Base-by-base conservation (phyloP, 2,797 vertebrate genomes). In the Anguilla anguilla region DNA sequence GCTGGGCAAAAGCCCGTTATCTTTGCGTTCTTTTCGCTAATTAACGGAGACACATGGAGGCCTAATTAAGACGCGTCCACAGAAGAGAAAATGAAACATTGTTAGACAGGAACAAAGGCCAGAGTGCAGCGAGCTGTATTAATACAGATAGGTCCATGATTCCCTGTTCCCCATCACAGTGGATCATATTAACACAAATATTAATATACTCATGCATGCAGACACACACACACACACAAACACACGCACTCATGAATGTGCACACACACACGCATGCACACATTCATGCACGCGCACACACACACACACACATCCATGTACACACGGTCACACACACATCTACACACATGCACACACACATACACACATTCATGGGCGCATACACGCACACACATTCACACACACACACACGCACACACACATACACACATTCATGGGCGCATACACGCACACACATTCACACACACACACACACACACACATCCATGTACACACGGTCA, bases 31-130 rank as follows among this genome's bases (percentile, higher is more conserved):
- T 4, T 83, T 46, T 46, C 43, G 82, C 49, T 83, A 55, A 55
- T 83, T 81, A 81, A 49, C 17, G n/a, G 31, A 49, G 77, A 77
- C 72, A 77, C 72, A 22, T 13, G 72, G 72, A 81, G 77, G 43
- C 43, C 77, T 81, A 81, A 81, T 81, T 81, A 81, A 81, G 17
- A 81, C 19, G 39, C 9, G 25, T 83, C 25, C 55, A 11, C 22
- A 55, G 51, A 28, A 53, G 2, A 25, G 25, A 51, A 22, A n/a
- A 19, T 15, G n/a, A 83, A 83, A 83, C 55, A 53, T 7, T 7
- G 19, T 25, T 53, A 1, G 55, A 83, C 43, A 25, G 43, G 51
- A 83, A 55, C 82, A 53, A 81, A 46, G 77, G 77, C 35, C 77
- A 83, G 82, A 28, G 49, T 15, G 11, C 49, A 53, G 82, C 17